Evolutionary conservation across 1,140 invertebrate genomes (phyloP), one percentile per base, ranked within the genome.

Genomic region (Hyphantria cunea): DNA sequence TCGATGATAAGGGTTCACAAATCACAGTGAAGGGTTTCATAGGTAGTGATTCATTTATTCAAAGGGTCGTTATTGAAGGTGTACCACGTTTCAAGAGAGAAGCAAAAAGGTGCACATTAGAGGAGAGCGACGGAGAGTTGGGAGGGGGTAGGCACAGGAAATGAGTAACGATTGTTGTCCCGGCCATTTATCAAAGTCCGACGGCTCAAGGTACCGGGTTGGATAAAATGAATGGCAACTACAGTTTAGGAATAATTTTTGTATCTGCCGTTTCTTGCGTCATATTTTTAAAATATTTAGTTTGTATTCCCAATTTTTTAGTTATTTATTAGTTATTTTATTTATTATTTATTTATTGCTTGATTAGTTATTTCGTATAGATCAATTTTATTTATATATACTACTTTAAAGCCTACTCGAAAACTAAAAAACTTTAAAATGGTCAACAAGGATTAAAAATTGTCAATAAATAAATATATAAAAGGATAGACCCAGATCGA

Each of bases 151-250:
- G 64, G 71, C 69, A 74, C 74, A 73, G 78, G 78, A 80, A 85
- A 85, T 85, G 76, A 86, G 76, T 71, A 75, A 80, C 72, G 79
- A 72, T 74, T 77, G 64, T 73, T 72, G 56, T 73, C 71, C 75
- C 70, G 63, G 64, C 69, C 84, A 84, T 89, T 85, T 78, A 84
- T 89, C 86, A 89, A 84, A 75, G 83, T 82, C 84, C 60, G 64
- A 55, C 54, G 69, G 56, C 70, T 62, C 64, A 64, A 76, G 71
- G 71, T 71, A 70, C 66, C 52, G 60, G 54, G 67, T 56, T 49
- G 67, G 59, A 72, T 69, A 66, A 68, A 80, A 81, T 76, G 72
- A 74, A 75, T 72, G 71, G 64, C 59, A 55, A 50, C 60, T 60
- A 44, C 51, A 59, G 32, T 59, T 60, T 50, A 68, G 14, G 39